Evolutionary conservation across 2,797 vertebrate genomes (phyloP), one percentile per base, ranked within the genome.

Genomic region (Craterocephalus amniculus): DNA sequence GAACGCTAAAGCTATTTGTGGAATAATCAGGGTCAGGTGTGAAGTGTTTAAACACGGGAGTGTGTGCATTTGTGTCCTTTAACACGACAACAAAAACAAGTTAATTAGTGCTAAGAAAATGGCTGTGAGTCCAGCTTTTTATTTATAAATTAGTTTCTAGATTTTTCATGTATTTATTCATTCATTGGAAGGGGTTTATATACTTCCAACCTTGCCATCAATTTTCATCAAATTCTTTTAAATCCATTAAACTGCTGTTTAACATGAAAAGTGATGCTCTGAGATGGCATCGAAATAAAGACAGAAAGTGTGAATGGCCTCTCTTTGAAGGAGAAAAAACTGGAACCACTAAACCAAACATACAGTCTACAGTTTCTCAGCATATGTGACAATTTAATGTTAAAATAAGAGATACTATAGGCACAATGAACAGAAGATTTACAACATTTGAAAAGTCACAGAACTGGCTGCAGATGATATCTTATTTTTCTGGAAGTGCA

Each of bases 1-100:
- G 16, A 22, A 20, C 27, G 1, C 10, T 32, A 32, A 45, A 6
- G 26, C 26, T 6, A 14, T 40, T 7, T 26, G 16, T 18, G 10
- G 38, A 31, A 29, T 20, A 48, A 48, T 22, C 18, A 54, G 36
- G 52, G 72, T 78, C 59, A 68, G 55, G 18, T 14, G 58, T 40
- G 29, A 26, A 57, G 60, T 69, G 63, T 54, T 40, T 60, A 16
- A 29, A 59, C 35, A 54, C 20, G 3, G n/a, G 32, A 22, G 4
- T 11, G 4, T 22, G 36, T 14, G 22, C 36, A 31, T 61, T 51
- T 51, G 48, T 51, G 26, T 6, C 51, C 12, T 26, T 52, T 11
- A 52, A 14, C 49, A 52, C 51, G 14, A 27, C 24, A 27, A 26
- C 5, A 14, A 54, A 54, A 54, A 54, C 13, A 54, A 24, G 9